These are phyloP conservation scores for Champsocephalus esox DNA, from an alignment of 2,797 vertebrate species.

Conservation along the genomic window DNA sequence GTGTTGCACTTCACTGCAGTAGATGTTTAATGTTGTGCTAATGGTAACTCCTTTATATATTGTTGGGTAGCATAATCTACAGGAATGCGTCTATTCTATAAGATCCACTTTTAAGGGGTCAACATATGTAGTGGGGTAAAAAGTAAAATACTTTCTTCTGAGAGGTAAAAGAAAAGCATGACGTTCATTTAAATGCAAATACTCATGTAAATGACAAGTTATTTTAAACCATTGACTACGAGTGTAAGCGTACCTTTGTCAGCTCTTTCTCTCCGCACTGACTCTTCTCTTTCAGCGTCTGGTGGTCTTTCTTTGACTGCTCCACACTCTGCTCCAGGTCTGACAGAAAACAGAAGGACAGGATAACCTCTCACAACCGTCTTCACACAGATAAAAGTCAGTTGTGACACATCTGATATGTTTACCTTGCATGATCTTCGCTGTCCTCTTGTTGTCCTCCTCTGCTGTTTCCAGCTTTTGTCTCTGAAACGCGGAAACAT, in stretches of 20 bases:
- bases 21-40: no score
- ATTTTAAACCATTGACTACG: no score
- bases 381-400: not conserved
- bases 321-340: conserved; percentile 72
- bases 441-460: conserved; percentile 78
- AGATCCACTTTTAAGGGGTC: no score
- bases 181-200: no score
- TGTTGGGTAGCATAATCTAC: no score
- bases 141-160: not conserved
- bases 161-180: not conserved
- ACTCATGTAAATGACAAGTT: not conserved
- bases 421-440: conserved; percentile 85
- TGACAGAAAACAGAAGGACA: conserved; percentile 59
- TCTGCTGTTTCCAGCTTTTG: conserved; percentile 83
- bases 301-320: conserved; percentile 54
- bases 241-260: conserved; percentile 52
- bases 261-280: conserved; percentile 61
- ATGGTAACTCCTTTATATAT: not conserved
- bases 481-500: conserved; percentile 82
- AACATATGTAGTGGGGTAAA: not conserved
- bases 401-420: fast-evolving
- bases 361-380: not conserved
- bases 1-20: not conserved
- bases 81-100: no score
- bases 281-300: conserved; percentile 63